phyloP scores from a whole-genome alignment of 2,113 vertebrate species.

The Nerophis lumbriciformis region DNA sequence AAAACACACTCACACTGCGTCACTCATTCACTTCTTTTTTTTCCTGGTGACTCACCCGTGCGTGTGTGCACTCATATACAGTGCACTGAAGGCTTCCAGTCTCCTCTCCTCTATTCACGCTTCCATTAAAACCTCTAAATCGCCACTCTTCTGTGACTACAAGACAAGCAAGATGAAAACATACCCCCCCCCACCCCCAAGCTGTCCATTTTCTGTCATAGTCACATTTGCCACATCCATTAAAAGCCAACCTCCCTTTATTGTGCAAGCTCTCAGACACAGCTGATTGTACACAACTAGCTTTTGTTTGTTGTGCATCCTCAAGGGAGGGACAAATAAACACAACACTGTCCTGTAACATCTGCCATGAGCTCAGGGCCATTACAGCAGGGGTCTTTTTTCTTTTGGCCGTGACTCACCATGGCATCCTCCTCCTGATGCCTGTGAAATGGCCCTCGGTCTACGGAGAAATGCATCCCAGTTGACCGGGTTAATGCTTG shows the following conservation, averaged over 20 bases:
- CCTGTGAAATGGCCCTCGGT: slow-evolving; percentile 10
- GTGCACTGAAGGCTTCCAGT: slow-evolving; percentile 28
- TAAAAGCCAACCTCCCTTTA: slow-evolving; percentile 20
- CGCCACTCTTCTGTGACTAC: slow-evolving; percentile 18
- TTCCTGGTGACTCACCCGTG: slow-evolving; percentile 36
- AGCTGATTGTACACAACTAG: slow-evolving; percentile 20
- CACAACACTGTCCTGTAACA: slow-evolving; percentile 26
- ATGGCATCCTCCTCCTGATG: slow-evolving; percentile 28
- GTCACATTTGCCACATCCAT: slow-evolving; percentile 17
- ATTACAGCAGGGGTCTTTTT: slow-evolving; percentile 1
- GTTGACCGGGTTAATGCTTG: slow-evolving; percentile 46
- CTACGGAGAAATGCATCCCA: slow-evolving; percentile 24
- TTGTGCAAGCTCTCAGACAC: slow-evolving; percentile 23
- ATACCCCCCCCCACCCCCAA: slow-evolving; percentile 7
- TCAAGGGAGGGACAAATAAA: slow-evolving; percentile 23
- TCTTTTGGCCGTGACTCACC: slow-evolving; percentile 51
- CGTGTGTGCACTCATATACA: slow-evolving; percentile 28
- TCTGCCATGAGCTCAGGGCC: slow-evolving; percentile 29
- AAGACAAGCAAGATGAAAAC: slow-evolving; percentile 2
- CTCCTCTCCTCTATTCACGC: slow-evolving; percentile 25
- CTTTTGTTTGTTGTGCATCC: slow-evolving; percentile 16
- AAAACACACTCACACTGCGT: slow-evolving; percentile 26
- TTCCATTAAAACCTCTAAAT: slow-evolving; percentile 30
- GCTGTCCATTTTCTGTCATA: slow-evolving; percentile 14
- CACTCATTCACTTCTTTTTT: slow-evolving; percentile 43